Conservation (phyloP, 2,797 vertebrate species). For the Coregonus sp. region DNA sequence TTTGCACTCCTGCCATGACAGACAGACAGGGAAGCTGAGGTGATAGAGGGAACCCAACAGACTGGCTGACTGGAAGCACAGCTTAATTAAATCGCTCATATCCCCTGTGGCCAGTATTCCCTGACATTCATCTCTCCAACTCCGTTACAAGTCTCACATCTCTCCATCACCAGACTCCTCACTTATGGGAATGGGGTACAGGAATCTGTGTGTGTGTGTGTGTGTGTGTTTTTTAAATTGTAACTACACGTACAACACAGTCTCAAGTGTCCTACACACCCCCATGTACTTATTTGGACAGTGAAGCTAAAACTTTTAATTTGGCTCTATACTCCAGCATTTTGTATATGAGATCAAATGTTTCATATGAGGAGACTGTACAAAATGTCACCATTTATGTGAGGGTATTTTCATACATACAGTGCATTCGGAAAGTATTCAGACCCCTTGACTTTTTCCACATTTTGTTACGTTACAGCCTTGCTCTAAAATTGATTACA, state of each 20-base stretch:
- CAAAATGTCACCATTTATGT: too few relatives aligned
- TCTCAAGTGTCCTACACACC: conserved; percentile 28
- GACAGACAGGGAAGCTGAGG: conserved; percentile 56
- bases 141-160: conserved; percentile 17
- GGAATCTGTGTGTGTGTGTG: background rate
- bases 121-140: conserved; percentile 65
- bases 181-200: background rate
- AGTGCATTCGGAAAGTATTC: too few relatives aligned
- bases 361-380: too few relatives aligned
- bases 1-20: conserved; percentile 37
- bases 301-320: too few relatives aligned
- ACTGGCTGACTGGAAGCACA: conserved; percentile 56
- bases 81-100: conserved; percentile 68
- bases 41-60: conserved; percentile 40
- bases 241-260: background rate
- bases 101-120: conserved; percentile 50
- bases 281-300: too few relatives aligned
- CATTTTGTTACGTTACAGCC: too few relatives aligned
- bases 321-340: too few relatives aligned
- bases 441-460: too few relatives aligned
- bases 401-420: too few relatives aligned
- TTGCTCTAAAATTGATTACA: too few relatives aligned
- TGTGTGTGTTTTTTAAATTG: background rate
- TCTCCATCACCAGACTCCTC: too few relatives aligned
- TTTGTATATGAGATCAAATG: too few relatives aligned